Conservation (phyloP, 2,113 vertebrate species). For the Oxygymnocypris stewartii region DNA sequence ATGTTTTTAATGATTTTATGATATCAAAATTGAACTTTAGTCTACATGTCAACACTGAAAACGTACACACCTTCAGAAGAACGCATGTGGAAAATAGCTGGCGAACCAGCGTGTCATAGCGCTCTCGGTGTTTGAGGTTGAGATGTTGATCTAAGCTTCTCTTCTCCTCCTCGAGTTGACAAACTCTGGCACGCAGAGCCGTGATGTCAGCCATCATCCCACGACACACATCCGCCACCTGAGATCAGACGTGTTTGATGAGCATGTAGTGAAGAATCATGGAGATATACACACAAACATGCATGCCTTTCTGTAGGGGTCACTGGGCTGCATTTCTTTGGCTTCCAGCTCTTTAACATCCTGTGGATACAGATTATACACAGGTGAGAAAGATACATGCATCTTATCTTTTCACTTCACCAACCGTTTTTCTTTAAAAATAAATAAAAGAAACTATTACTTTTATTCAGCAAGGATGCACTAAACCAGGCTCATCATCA, state of each 20-base stretch:
- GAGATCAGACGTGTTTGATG: neutral
- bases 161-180: constrained; percentile 71
- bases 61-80: constrained; percentile 74
- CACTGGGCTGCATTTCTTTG: constrained; percentile 39
- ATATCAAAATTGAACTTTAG: neutral
- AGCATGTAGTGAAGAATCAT: neutral
- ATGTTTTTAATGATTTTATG: neutral
- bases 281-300: neutral
- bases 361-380: constrained; percentile 56
- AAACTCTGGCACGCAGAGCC: constrained; percentile 66
- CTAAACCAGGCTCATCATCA: too few species aligned
- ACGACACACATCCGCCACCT: constrained; percentile 68
- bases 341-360: constrained; percentile 65
- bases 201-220: constrained; percentile 77
- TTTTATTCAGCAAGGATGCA: too few species aligned
- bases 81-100: constrained; percentile 73
- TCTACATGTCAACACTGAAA: neutral
- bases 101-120: constrained; percentile 71
- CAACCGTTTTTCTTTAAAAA: too few species aligned
- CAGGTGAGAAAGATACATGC: neutral
- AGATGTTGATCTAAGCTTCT: constrained; percentile 64
- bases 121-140: constrained; percentile 66
- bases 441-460: too few species aligned
- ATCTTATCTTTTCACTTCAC: neutral
- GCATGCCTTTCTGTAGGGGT: constrained; percentile 64